phyloP scores from a whole-genome alignment of 2,888 invertebrate genomes.

The Argynnis bischoffii region DNA sequence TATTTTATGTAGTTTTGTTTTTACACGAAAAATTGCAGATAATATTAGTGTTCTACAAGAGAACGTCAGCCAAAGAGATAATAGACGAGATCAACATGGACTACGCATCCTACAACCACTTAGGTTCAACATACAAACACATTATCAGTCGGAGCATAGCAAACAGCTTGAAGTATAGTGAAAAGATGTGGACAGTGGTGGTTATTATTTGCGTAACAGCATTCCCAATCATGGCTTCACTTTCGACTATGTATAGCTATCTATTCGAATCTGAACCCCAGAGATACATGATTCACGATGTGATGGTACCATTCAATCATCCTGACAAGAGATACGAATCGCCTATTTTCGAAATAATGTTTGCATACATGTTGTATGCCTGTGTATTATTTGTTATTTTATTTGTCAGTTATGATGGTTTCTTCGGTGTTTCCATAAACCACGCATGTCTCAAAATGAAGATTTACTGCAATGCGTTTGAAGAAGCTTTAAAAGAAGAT shows the following conservation, averaged over 20 bases:
- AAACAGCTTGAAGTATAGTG: conserved; percentile 49
- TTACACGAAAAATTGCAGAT: conserved; percentile 48
- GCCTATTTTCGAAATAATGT: conserved; percentile 58
- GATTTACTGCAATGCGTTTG: conserved; percentile 52
- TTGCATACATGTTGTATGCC: conserved; percentile 49
- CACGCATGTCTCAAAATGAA: conserved; percentile 65
- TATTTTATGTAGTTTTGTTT: too few relatives aligned
- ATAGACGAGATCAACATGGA: conserved; percentile 58
- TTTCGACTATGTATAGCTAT: conserved; percentile 48
- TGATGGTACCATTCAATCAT: conserved; percentile 47
- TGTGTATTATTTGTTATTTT: conserved; percentile 48
- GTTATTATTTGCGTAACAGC: conserved; percentile 46
- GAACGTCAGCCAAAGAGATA: conserved; percentile 37
- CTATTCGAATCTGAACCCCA: conserved; percentile 44
- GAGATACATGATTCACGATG: conserved; percentile 63
- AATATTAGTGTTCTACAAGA: conserved; percentile 48
- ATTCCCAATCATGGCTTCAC: conserved; percentile 53
- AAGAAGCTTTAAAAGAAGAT: conserved; percentile 49
- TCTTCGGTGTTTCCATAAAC: conserved; percentile 57
- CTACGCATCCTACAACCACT: conserved; percentile 45
- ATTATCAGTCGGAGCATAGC: conserved; percentile 42
- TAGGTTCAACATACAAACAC: conserved; percentile 39
- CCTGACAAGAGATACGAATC: conserved; percentile 50
- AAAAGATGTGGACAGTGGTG: conserved; percentile 50
- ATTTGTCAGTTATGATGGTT: conserved; percentile 60